phyloP scores from a whole-genome alignment of 2,888 invertebrate species.

The Apodemia mormo region DNA sequence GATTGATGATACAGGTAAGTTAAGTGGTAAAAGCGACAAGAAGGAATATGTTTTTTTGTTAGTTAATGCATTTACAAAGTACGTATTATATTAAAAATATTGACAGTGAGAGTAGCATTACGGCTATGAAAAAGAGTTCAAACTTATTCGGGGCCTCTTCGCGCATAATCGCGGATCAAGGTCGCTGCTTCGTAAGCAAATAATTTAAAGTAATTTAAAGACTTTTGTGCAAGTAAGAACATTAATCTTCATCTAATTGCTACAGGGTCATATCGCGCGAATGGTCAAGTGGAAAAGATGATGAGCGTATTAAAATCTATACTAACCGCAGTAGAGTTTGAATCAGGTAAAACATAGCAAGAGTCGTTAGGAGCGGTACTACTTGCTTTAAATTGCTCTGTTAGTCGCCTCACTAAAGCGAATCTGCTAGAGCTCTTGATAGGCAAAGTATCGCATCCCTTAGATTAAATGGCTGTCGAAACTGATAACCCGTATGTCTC shows the following conservation, averaged over 20 bases:
- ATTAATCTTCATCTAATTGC: neutral
- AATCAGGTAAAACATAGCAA: neutral
- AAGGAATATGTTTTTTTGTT: constrained; percentile 44
- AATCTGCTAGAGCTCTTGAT: constrained; percentile 2
- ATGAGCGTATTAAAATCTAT: neutral
- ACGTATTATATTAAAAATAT: too few relatives aligned
- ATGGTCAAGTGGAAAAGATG: neutral
- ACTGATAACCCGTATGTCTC: neutral
- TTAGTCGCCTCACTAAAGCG: neutral
- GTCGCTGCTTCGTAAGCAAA: constrained; percentile 24
- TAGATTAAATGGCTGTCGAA: constrained; percentile 1
- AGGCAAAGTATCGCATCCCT: neutral
- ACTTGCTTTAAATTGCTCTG: constrained; percentile 7
- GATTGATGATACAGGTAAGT: constrained; percentile 33
- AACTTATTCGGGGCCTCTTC: constrained; percentile 32
- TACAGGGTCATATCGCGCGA: neutral
- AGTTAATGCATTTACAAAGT: constrained; percentile 43
- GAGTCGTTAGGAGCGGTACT: neutral
- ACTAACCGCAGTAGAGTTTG: neutral
- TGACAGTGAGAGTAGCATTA: too few relatives aligned
- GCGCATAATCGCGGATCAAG: constrained; percentile 33
- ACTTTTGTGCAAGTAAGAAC: neutral
- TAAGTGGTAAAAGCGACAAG: constrained; percentile 40
- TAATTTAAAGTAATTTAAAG: neutral
- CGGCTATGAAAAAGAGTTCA: constrained; percentile 22